These are phyloP conservation scores for Napeogenes inachia DNA, from an alignment of 2,888 invertebrate genomes.

Conservation along the genomic window DNA sequence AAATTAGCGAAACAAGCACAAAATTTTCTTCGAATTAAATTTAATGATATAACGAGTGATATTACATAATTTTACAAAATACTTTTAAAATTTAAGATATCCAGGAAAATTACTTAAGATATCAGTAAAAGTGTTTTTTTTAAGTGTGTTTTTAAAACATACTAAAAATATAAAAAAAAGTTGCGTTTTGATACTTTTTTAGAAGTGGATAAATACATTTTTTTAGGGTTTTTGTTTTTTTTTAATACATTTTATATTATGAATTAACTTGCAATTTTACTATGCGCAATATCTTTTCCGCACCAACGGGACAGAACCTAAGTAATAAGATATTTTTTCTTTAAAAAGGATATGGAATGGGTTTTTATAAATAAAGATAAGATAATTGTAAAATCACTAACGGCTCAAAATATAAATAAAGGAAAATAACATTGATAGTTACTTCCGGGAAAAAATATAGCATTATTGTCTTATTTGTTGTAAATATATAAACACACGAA, in stretches of 20 bases:
- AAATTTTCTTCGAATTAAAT: conserved; percentile 61
- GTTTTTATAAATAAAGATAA: conserved; percentile 34
- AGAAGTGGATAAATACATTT: too few relatives aligned
- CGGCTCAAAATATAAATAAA: too few relatives aligned
- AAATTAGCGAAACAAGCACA: conserved; percentile 63
- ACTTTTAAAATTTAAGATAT: conserved; percentile 49
- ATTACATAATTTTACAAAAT: conserved; percentile 54
- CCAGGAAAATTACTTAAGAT: conserved; percentile 17
- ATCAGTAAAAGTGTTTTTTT: background rate
- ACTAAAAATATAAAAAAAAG: too few relatives aligned
- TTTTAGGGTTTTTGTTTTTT: too few relatives aligned
- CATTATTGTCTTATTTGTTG: background rate
- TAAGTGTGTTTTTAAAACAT: background rate
- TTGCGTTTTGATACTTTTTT: too few relatives aligned
- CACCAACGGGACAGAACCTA: conserved; percentile 31
- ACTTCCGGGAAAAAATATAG: conserved; percentile 31
- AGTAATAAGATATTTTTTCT: conserved; percentile 28
- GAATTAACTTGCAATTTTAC: too few relatives aligned
- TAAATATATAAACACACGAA: too few relatives aligned
- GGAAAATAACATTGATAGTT: background rate
- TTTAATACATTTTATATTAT: too few relatives aligned
- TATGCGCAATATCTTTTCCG: too few relatives aligned
- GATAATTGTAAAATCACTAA: conserved; percentile 31
- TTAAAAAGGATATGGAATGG: conserved; percentile 23
- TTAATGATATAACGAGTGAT: conserved; percentile 62